Percentiles rank a stretch among this genome's conserved stretches.
phyloP scores from a whole-genome alignment of 1,140 invertebrate genomes.

The Stenopsyche tienmushanensis region DNA sequence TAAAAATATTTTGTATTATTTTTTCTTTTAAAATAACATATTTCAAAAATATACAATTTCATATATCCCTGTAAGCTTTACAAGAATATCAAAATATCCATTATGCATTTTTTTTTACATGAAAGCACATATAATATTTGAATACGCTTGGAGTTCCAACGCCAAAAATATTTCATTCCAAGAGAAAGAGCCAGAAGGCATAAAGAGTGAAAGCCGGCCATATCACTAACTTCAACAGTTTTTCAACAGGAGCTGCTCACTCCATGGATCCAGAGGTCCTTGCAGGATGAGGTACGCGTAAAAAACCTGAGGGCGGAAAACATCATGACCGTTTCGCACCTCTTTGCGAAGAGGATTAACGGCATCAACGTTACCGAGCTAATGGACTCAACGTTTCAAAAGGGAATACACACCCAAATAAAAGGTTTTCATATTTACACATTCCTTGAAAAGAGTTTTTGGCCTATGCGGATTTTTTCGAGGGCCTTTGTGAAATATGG shows the following conservation, averaged over 20 bases:
- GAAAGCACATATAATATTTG: too few relatives aligned
- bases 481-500: background rate
- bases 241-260: conserved; percentile 35
- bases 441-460: background rate
- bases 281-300: conserved; percentile 24
- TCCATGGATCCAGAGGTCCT: conserved; percentile 30
- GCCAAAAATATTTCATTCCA: too few relatives aligned
- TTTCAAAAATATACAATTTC: too few relatives aligned
- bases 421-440: conserved; percentile 24
- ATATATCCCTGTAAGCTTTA: too few relatives aligned
- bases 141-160: too few relatives aligned
- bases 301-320: conserved; percentile 27
- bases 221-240: too few relatives aligned
- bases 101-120: too few relatives aligned
- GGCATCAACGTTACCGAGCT: conserved; percentile 33
- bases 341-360: conserved; percentile 33
- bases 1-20: too few relatives aligned
- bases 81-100: too few relatives aligned
- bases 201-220: too few relatives aligned
- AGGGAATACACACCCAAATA: conserved; percentile 27
- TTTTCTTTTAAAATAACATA: too few relatives aligned
- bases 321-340: conserved; percentile 19
- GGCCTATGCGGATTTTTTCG: background rate
- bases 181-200: too few relatives aligned
- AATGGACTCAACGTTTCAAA: conserved; percentile 32